Percentiles rank a stretch among this genome's conserved stretches.
Evolutionary conservation across 2,888 invertebrate genomes (phyloP).

Genomic region (Cephus runcator): DNA sequence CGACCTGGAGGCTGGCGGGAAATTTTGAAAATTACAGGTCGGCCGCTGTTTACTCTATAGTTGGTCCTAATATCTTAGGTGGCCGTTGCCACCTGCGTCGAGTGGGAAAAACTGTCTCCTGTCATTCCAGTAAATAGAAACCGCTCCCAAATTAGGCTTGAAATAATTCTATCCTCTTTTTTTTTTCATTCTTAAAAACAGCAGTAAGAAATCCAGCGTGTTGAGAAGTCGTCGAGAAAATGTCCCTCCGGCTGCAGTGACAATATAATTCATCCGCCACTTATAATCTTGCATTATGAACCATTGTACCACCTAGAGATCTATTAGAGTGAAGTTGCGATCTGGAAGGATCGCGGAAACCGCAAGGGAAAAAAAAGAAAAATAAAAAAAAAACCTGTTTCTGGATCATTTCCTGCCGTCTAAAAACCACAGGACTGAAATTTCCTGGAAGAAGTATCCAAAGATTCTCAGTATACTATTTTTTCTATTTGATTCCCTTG

Average conservation of each 20-base stretch:
- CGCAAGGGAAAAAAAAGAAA: neutral
- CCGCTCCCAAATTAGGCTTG: neutral
- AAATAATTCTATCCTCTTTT: neutral
- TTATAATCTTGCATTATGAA: slow-evolving; percentile 20
- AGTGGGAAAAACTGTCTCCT: neutral
- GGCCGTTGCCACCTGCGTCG: slow-evolving; percentile 1
- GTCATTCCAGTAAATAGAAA: neutral
- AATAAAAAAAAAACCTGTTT: neutral
- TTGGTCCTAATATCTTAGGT: neutral
- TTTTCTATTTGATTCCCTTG: neutral
- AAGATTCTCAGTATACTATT: neutral
- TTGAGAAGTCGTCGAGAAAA: neutral
- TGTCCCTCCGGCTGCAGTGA: neutral
- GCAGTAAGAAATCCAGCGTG: neutral
- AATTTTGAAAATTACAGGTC: neutral
- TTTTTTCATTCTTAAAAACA: neutral
- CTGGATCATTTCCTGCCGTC: neutral
- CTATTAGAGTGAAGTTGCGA: neutral
- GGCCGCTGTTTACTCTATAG: neutral
- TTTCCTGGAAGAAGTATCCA: neutral
- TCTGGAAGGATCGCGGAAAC: neutral
- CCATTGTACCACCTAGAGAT: slow-evolving; percentile 15
- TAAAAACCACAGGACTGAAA: neutral
- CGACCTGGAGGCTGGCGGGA: neutral
- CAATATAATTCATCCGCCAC: neutral